These are phyloP conservation scores for Mya arenaria DNA, from an alignment of 1,140 invertebrate genomes.

Conservation along the genomic window DNA sequence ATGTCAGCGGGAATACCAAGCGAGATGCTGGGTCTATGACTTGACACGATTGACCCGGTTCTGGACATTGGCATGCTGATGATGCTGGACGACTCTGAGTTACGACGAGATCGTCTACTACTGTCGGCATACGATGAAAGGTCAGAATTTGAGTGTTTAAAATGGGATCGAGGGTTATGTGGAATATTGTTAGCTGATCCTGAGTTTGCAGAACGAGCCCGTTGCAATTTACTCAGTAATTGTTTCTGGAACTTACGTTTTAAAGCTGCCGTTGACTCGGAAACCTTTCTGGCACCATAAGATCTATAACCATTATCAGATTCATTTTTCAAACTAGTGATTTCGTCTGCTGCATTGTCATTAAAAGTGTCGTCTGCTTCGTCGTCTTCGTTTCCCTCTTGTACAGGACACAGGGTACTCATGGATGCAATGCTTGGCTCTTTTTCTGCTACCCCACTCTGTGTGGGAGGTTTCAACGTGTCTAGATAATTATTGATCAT, in stretches of 20 bases:
- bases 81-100: conserved; percentile 43
- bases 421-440: conserved; percentile 35
- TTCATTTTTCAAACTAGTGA: too few species aligned
- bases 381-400: conserved; percentile 48
- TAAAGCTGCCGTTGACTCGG: not conserved
- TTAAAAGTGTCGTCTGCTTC: not conserved
- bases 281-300: too few species aligned
- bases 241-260: conserved; percentile 14
- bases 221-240: conserved; percentile 8
- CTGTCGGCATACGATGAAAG: conserved; percentile 18
- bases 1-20: conserved; percentile 45
- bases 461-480: not conserved
- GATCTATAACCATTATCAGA: too few species aligned
- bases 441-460: not conserved
- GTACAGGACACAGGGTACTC: conserved; percentile 32
- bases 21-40: conserved; percentile 35
- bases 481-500: conserved; percentile 48
- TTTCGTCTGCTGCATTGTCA: not conserved
- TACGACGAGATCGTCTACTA: not conserved
- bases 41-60: conserved; percentile 36
- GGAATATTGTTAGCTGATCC: not conserved
- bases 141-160: conserved; percentile 35
- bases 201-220: not conserved
- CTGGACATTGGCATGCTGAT: conserved; percentile 35
- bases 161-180: not conserved